Evolutionary conservation across 35 echinoderm and acorn worm species (phyloP).

Genomic region (Heliocidaris erythrogramma): DNA sequence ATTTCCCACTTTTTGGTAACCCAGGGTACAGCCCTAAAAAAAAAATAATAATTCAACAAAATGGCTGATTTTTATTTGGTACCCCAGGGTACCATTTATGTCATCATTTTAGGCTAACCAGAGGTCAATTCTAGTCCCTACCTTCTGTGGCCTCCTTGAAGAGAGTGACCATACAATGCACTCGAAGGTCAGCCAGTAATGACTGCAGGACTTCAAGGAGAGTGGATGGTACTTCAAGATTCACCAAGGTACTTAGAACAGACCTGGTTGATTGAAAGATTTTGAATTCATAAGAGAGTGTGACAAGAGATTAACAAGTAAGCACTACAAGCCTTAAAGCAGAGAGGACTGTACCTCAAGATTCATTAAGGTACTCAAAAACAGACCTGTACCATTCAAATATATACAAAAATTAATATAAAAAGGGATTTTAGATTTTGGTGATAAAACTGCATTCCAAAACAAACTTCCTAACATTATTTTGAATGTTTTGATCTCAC

Average conservation of each 20-base stretch:
- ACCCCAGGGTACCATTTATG: too few relatives aligned
- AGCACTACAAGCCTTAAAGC: conserved; percentile 63
- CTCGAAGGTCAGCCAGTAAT: conserved; percentile 76
- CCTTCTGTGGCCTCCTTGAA: conserved; percentile 95
- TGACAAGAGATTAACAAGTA: not conserved
- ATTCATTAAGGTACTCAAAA: conserved; percentile 57
- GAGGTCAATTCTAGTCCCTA: conserved; percentile 11
- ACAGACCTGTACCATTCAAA: conserved; percentile 64
- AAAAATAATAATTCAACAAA: too few relatives aligned
- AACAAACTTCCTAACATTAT: not conserved
- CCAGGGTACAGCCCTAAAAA: too few relatives aligned
- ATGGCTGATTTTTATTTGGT: too few relatives aligned
- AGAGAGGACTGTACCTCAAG: conserved; percentile 79
- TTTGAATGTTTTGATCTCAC: not conserved
- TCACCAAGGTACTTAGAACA: conserved; percentile 69
- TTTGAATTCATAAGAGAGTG: too few relatives aligned
- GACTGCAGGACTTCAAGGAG: conserved; percentile 75
- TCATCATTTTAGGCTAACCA: not conserved
- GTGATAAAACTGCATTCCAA: too few relatives aligned
- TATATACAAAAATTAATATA: not conserved
- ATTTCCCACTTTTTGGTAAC: too few relatives aligned
- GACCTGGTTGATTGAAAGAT: conserved; percentile 52
- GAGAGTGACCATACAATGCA: conserved; percentile 84
- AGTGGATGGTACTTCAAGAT: conserved; percentile 82
- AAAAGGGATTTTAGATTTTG: not conserved